Base-by-base conservation (phyloP, 2,797 vertebrate genomes). In the Periophthalmus magnuspinnatus region DNA sequence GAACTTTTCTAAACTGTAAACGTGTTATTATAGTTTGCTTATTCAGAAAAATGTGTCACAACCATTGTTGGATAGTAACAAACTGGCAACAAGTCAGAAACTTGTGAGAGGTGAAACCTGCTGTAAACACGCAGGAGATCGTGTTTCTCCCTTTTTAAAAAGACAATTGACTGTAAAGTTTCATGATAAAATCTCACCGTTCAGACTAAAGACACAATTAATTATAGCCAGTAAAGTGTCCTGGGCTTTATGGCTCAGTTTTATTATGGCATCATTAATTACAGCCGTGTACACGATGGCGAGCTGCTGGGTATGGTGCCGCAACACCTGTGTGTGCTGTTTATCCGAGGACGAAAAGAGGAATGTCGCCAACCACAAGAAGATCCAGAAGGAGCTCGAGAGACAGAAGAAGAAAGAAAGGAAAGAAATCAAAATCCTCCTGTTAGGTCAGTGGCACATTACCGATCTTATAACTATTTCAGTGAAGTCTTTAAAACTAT, bases 361-460 rank as follows among this genome's bases (percentile, higher is more conserved):
- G 14, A 67, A 47, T 33, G 33, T 93, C 1, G 81, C 78, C 0
- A 84, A 94, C 83, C 89, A 94, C 87, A 91, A 83, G 9, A 92
- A 93, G 81, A 95, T 95, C 71, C 61, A 82, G 83, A 88, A 72
- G 71, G 90, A 92, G 64, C 89, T 95, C n/a, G 85, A 83, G 28
- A 75, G 92, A 22, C 91, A 94, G 83, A 94, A 92, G 76, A 92
- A 90, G 78, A 88, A 65, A 67, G 89, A 93, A 68, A 89, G 82
- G 19, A 81, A 47, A 65, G 92, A 94, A 63, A 89, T 94, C 10
- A 95, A 95, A 82, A 81, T 94, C 62, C 93, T 95, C 11, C 86
- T 95, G n/a, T 78, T 95, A 47, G 94, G 94, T 94, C 72, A 90
- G 92, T 88, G 63, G 10, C 9, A 14, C 17, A 17, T 32, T 50